Evolutionary conservation across 2,888 invertebrate genomes (phyloP).

Genomic region (Leistus spinibarbis): DNA sequence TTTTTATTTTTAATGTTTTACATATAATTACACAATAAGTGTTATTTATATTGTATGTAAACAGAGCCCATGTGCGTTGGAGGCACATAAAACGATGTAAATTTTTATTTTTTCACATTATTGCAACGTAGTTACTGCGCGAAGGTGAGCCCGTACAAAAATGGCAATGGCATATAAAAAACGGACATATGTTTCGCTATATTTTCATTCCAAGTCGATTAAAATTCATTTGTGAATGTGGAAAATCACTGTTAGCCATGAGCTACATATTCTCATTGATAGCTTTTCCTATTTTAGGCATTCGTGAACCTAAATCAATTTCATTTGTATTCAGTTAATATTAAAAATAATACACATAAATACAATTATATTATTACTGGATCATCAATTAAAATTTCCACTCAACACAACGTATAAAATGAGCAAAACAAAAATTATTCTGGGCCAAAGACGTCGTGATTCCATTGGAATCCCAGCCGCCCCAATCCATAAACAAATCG

Average conservation of each 20-base stretch:
- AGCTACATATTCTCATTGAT: neutral
- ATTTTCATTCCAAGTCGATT: neutral
- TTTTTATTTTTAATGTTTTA: neutral
- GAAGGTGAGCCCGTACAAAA: neutral
- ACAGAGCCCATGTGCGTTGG: neutral
- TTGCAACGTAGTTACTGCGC: neutral
- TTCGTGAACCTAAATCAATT: no score
- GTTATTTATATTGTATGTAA: neutral
- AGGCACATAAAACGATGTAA: neutral
- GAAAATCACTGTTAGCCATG: neutral
- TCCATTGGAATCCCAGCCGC: slow-evolving; percentile 66
- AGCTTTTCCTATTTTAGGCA: neutral
- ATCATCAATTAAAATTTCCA: neutral
- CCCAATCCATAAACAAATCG: slow-evolving; percentile 63
- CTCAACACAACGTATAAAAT: slow-evolving; percentile 2
- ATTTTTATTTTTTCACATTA: neutral
- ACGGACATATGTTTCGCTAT: no score
- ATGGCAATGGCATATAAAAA: neutral
- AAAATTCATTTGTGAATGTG: neutral
- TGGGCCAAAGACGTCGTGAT: slow-evolving; percentile 66
- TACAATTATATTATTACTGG: no score
- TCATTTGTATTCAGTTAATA: no score
- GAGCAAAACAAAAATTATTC: neutral
- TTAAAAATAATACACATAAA: no score
- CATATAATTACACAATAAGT: neutral